phyloP scores from a whole-genome alignment of 2,888 invertebrate genomes.

The Sabatieria punctata region DNA sequence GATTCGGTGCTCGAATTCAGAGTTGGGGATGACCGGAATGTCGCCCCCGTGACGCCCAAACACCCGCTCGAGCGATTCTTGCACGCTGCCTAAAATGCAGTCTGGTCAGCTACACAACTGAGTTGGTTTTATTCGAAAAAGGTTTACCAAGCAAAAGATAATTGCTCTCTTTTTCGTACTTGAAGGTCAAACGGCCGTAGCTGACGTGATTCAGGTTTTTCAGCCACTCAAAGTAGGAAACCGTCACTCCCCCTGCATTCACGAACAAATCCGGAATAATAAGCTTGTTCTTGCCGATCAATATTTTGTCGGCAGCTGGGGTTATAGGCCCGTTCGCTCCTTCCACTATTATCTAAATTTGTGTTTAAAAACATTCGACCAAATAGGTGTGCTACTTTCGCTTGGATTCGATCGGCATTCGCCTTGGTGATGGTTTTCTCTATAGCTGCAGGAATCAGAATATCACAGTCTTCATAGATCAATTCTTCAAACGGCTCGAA shows the following conservation, averaged over 20 bases:
- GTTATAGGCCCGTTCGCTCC: conserved; percentile 95
- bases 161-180: conserved; percentile 83
- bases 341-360: conserved; percentile 76
- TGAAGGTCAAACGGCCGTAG: conserved; percentile 75
- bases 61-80: conserved; percentile 81
- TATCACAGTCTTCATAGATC: conserved; percentile 79
- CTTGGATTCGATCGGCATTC: conserved; percentile 73
- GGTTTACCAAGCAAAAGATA: conserved; percentile 59
- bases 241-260: conserved; percentile 76
- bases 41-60: conserved; percentile 75
- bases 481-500: conserved; percentile 47
- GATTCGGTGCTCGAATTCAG: conserved; percentile 63
- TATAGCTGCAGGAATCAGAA: conserved; percentile 84
- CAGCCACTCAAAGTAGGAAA: conserved; percentile 95
- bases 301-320: conserved; percentile 77
- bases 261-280: conserved; percentile 66
- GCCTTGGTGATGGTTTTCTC: conserved; percentile 80
- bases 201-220: conserved; percentile 96
- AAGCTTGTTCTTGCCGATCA: conserved; percentile 61
- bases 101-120: too few relatives aligned
- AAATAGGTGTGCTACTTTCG: conserved; percentile 53
- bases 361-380: too few relatives aligned
- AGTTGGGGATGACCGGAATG: conserved; percentile 75
- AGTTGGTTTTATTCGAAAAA: too few relatives aligned
- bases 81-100: conserved; percentile 93